phyloP scores from a whole-genome alignment of 2,113 vertebrate species.

The Entelurus aequoreus region DNA sequence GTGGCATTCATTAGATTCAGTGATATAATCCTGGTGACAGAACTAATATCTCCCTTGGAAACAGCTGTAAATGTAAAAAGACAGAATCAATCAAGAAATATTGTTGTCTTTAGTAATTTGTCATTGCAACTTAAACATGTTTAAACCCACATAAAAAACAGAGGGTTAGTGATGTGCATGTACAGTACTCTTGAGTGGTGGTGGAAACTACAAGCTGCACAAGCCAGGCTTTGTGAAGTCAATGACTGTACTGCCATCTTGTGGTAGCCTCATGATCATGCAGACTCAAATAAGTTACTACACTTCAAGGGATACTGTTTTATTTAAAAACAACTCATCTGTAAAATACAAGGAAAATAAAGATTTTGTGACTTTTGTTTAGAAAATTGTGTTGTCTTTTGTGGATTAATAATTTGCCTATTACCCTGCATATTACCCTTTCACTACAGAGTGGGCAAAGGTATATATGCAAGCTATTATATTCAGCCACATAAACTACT shows the following conservation, averaged over 20 bases:
- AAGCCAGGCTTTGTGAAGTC: conserved; percentile 10
- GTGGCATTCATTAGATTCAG: not conserved
- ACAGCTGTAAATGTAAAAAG: not conserved
- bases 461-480: no score
- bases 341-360: no score
- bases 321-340: not conserved
- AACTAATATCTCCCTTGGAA: not conserved
- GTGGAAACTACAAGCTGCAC: not conserved
- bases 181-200: not conserved
- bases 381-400: no score
- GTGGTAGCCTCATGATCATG: conserved; percentile 12
- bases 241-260: conserved; percentile 11
- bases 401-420: no score
- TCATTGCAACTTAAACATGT: not conserved
- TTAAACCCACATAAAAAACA: not conserved
- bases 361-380: no score
- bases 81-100: not conserved
- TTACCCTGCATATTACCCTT: no score
- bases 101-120: not conserved
- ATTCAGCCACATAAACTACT: no score
- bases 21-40: not conserved
- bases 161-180: not conserved
- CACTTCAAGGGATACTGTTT: not conserved
- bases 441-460: no score
- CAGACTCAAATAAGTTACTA: not conserved